These are phyloP conservation scores for Diuraphis noxia DNA, from an alignment of 1,140 invertebrate species.

Conservation along the genomic window DNA sequence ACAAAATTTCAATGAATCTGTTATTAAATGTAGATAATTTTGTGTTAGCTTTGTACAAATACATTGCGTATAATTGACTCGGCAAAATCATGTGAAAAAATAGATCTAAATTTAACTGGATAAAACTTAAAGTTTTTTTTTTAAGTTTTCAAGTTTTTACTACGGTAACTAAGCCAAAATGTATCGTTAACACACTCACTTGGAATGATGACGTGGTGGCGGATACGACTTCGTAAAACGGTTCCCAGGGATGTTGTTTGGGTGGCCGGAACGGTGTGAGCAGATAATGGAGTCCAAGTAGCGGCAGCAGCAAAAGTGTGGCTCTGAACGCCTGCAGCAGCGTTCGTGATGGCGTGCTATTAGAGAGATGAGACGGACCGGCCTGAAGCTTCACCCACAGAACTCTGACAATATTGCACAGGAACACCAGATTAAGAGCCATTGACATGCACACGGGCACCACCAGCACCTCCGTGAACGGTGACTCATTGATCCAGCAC, in stretches of 20 bases:
- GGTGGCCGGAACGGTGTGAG: slow-evolving; percentile 85
- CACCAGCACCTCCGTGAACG: slow-evolving; percentile 73
- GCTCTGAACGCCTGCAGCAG: slow-evolving; percentile 82
- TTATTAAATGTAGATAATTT: no score
- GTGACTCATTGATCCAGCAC: slow-evolving; percentile 80
- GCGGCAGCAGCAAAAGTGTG: slow-evolving; percentile 81
- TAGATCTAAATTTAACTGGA: no score
- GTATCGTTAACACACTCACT: slow-evolving; percentile 62
- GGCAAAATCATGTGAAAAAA: no score
- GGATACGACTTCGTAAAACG: slow-evolving; percentile 79
- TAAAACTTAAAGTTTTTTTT: no score
- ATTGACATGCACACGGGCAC: slow-evolving; percentile 80
- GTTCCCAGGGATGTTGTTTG: slow-evolving; percentile 70
- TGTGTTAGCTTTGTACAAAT: no score
- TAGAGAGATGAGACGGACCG: slow-evolving; percentile 66
- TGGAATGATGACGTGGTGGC: slow-evolving; percentile 87
- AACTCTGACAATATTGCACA: slow-evolving; percentile 91
- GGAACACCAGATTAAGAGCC: slow-evolving; percentile 83
- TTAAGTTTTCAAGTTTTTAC: no score
- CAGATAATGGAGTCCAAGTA: slow-evolving; percentile 83
- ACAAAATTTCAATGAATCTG: no score
- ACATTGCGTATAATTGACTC: no score
- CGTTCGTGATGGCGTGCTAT: slow-evolving; percentile 63
- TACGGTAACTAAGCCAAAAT: neutral
- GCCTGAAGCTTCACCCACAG: slow-evolving; percentile 84